Conservation (phyloP, 2,888 invertebrate species). For the Cinara cedri region DNA sequence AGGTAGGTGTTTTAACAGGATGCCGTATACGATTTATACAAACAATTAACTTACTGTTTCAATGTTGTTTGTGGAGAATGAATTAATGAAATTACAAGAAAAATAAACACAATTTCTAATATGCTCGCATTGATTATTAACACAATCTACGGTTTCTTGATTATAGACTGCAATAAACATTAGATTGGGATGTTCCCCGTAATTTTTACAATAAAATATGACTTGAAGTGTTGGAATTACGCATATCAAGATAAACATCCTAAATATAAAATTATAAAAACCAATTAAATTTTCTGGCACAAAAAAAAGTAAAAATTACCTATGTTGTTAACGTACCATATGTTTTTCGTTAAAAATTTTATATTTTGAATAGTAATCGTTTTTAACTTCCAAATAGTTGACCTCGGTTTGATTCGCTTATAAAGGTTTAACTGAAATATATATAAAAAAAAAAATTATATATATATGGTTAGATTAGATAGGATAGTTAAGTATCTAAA, state of each 20-base stretch:
- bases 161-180: slow-evolving; percentile 26
- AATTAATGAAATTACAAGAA: slow-evolving; percentile 18
- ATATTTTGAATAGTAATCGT: slow-evolving; percentile 4
- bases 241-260: slow-evolving; percentile 15
- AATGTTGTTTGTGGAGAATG: neutral
- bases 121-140: neutral
- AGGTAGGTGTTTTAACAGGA: no score
- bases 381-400: slow-evolving; percentile 44
- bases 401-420: slow-evolving; percentile 16
- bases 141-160: slow-evolving; percentile 24
- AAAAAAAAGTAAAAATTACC: neutral
- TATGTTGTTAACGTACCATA: slow-evolving; percentile 4
- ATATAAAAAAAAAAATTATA: neutral
- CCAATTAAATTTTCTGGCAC: neutral
- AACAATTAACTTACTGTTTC: slow-evolving; percentile 18
- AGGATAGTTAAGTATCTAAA: no score
- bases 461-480: no score
- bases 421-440: neutral
- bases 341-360: slow-evolving; percentile 3
- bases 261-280: slow-evolving; percentile 21
- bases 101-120: slow-evolving; percentile 14
- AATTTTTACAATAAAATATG: slow-evolving; percentile 19
- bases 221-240: slow-evolving; percentile 36
- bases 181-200: slow-evolving; percentile 1
- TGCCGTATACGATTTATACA: no score